Evolutionary conservation across 2,797 vertebrate genomes (phyloP).

Genomic region (Heterohyrax brucei): DNA sequence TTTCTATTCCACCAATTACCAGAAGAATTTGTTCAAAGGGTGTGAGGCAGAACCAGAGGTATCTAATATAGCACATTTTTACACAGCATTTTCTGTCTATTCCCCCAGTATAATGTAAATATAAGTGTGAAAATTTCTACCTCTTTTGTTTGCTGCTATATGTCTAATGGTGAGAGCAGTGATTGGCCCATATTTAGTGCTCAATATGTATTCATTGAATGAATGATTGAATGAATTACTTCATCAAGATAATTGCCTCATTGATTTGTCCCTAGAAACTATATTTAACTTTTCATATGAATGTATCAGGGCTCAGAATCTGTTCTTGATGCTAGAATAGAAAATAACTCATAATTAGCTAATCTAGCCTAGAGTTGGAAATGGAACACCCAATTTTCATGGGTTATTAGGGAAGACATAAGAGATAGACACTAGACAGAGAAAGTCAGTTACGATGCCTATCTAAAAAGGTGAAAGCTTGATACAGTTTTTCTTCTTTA

Average conservation of each 20-base stretch:
- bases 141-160: neutral
- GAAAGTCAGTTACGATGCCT: neutral
- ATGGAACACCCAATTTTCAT: neutral
- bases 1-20: neutral
- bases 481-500: neutral
- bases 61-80: no score
- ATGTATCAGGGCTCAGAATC: neutral
- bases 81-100: neutral
- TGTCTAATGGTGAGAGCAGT: neutral
- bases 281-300: neutral
- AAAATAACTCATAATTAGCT: neutral
- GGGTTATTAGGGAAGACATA: neutral
- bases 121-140: neutral
- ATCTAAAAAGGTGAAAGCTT: neutral
- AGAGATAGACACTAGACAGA: neutral
- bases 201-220: neutral
- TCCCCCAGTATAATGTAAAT: neutral
- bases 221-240: neutral
- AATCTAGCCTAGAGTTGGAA: neutral
- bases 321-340: neutral
- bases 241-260: neutral
- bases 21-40: neutral
- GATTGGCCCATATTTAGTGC: neutral
- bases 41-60: neutral
- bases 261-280: neutral